Evolutionary conservation across 2,888 invertebrate species (phyloP), one percentile per base, ranked within the genome.

Genomic region (Rotaria socialis): DNA sequence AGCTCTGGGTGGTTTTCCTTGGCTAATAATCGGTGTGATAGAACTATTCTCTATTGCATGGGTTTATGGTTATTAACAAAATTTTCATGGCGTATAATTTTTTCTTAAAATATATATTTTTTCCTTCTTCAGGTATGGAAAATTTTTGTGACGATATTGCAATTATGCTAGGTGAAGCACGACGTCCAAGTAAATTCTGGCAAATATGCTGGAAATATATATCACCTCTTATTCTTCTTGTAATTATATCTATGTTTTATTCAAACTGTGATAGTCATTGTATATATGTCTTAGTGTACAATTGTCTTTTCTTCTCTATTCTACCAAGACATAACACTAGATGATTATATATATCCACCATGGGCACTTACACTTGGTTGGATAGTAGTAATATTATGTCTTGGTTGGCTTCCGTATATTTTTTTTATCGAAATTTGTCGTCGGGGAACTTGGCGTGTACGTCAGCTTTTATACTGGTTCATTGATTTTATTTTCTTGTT

Each of bases 1-100:
- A 89, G 90, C 90, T 87, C 89, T 90, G 52, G 89, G 90, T 85
- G 90, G 91, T 14, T 91, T 91, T 88, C 90, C 91, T 14, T 88
- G 91, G 74, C 89, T 91, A 87, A 88, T 91, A 27, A 89, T 91
- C 19, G 90, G 90, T 7, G 86, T 91, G 0, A 86, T 90, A 10
- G 91, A 91, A 88, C 88, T 89, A 27, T 85, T 90, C 41, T 89
- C 90, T 41, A 88, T 92, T 56, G 89, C 88, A 87, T 91, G 80
- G 80, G 19, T 80, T 47, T 80, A 47, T 80, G 47, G 43, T 75
- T 2, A 75, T n/a, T n/a, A n/a, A n/a, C n/a, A n/a, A n/a, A n/a
- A n/a, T n/a, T n/a, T n/a, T n/a, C n/a, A n/a, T n/a, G n/a, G n/a
- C n/a, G n/a, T n/a, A n/a, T n/a, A n/a, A 52, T 4, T 52, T 10